These are phyloP conservation scores for Rapana venosa DNA, from an alignment of 2,888 invertebrate genomes.

Conservation along the genomic window DNA sequence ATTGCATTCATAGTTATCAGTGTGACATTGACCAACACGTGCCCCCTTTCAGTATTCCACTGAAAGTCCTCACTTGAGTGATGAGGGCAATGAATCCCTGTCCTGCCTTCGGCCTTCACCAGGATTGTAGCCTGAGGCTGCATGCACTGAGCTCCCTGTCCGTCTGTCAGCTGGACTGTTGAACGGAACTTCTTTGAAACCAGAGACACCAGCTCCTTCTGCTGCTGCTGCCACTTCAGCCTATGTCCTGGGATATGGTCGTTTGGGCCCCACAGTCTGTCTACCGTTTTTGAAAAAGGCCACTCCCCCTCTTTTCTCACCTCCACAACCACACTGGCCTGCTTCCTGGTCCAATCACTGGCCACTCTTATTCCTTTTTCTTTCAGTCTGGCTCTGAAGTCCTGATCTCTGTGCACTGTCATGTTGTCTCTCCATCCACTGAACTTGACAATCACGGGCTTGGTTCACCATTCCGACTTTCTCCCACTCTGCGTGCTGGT, in stretches of 20 bases:
- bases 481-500: conserved; percentile 12
- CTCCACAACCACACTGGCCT: background rate
- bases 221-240: background rate
- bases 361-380: background rate
- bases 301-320: conserved; percentile 7
- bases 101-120: background rate
- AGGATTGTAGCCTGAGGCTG: background rate
- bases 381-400: background rate
- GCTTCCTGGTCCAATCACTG: conserved; percentile 19
- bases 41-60: background rate
- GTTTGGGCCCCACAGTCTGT: background rate
- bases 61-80: background rate
- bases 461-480: background rate
- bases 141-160: background rate
- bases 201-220: background rate
- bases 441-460: conserved; percentile 11
- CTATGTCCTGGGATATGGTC: background rate
- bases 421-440: conserved; percentile 16
- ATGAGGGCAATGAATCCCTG: background rate
- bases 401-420: background rate
- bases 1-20: too few relatives aligned
- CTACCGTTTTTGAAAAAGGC: conserved; percentile 8
- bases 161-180: too few relatives aligned
- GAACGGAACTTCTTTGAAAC: too few relatives aligned
- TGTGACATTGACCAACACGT: too few relatives aligned